Percentiles rank a stretch among this genome's conserved stretches.
Conservation (phyloP, 2,113 vertebrate genomes). For the Triplophysa dalaica region DNA sequence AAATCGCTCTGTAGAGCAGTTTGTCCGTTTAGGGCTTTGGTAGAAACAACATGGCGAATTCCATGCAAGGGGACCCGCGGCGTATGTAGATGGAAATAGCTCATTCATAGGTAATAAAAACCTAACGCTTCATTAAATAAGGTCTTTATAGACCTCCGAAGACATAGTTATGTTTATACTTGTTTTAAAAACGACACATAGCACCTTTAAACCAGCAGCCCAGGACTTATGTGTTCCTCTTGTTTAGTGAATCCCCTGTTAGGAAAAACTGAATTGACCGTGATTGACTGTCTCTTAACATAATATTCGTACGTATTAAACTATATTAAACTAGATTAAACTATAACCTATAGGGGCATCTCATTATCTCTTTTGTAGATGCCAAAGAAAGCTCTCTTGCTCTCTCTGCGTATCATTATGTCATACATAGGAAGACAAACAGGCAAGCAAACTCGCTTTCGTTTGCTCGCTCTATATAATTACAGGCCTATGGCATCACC, state of each 20-base stretch:
- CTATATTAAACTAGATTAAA: no score
- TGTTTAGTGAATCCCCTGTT: neutral
- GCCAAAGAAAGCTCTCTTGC: neutral
- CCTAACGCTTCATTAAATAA: no score
- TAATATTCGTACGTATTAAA: constrained; percentile 1
- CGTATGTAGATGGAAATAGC: no score
- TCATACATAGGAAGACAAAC: neutral
- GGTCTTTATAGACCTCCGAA: no score
- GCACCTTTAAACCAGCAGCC: neutral
- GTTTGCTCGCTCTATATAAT: constrained; percentile 14
- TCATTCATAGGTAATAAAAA: no score
- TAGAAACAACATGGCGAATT: no score
- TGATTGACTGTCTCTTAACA: constrained; percentile 14
- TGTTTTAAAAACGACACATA: no score
- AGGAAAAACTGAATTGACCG: constrained; percentile 10
- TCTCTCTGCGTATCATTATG: neutral
- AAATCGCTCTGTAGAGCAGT: no score
- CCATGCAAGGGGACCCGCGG: no score
- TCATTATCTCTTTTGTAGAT: constrained; percentile 20
- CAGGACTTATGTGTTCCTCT: neutral
- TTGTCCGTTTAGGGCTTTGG: no score
- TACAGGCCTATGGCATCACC: constrained; percentile 22
- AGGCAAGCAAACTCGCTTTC: neutral
- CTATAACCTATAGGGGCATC: constrained; percentile 11
- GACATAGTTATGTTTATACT: no score